These are phyloP conservation scores for Malacoctenus gilli DNA, from an alignment of 2,797 vertebrate species.

Conservation along the genomic window DNA sequence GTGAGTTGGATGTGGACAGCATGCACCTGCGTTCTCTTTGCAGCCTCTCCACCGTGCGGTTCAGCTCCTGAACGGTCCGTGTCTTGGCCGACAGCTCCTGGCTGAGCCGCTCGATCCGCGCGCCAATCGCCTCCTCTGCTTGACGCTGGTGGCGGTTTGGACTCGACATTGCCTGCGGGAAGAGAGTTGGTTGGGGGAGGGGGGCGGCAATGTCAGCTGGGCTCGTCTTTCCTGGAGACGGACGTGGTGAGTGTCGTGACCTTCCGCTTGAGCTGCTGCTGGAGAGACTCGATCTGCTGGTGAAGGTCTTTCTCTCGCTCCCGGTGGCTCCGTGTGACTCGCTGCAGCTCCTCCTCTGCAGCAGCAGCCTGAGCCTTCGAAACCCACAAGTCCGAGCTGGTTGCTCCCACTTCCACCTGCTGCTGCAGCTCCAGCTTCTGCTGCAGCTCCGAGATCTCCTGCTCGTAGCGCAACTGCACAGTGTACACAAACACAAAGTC, in stretches of 20 bases:
- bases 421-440: constrained; percentile 77
- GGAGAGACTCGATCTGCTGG: constrained; percentile 81
- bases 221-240: background rate
- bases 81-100: constrained; percentile 87
- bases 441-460: constrained; percentile 87
- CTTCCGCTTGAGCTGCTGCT: constrained; percentile 78
- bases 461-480: constrained; percentile 89
- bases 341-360: constrained; percentile 80
- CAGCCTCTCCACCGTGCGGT: constrained; percentile 88
- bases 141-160: constrained; percentile 73
- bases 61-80: constrained; percentile 87
- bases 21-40: constrained; percentile 86
- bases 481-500: constrained; percentile 20
- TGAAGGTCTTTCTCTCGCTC: constrained; percentile 77
- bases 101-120: constrained; percentile 83
- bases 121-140: constrained; percentile 78
- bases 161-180: constrained; percentile 47
- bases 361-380: constrained; percentile 56
- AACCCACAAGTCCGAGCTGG: constrained; percentile 30
- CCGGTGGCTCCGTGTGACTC: constrained; percentile 72
- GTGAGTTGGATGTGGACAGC: too few species aligned
- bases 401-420: constrained; percentile 42
- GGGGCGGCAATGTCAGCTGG: too few species aligned
- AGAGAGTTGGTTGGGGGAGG: too few species aligned
- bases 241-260: too few species aligned